A percentile compares a stretch with the other conserved stretches of the same genome.
phyloP scores from a whole-genome alignment of 2,113 vertebrate species.

The Polyodon spathula region DNA sequence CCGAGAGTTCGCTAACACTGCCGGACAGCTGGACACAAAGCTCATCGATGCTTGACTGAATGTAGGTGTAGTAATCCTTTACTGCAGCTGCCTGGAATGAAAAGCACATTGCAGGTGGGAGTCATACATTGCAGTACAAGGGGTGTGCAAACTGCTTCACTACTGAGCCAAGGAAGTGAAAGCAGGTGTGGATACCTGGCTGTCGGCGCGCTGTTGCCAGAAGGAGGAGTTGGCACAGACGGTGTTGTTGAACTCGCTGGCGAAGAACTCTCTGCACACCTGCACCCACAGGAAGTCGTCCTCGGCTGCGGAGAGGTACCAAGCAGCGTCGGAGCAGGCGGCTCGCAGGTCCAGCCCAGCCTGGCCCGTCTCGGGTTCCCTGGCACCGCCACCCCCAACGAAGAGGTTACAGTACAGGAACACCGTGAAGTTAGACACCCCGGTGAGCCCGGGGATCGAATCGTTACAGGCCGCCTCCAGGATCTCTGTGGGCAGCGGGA shows the following conservation, averaged over 20 bases:
- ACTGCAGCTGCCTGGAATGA: conserved; percentile 42
- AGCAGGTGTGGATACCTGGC: conserved; percentile 39
- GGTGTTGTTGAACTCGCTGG: conserved; percentile 66
- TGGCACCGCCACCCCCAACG: conserved; percentile 43
- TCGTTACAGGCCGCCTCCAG: conserved; percentile 71
- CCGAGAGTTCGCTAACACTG: conserved; percentile 16
- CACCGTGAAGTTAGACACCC: conserved; percentile 76
- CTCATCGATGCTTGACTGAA: conserved; percentile 53
- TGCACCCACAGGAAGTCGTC: conserved; percentile 69
- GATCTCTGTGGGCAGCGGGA: conserved; percentile 41
- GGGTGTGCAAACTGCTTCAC: too few species aligned
- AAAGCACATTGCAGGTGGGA: conserved; percentile 14
- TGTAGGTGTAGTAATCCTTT: conserved; percentile 47
- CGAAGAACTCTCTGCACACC: conserved; percentile 70
- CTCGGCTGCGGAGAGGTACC: conserved; percentile 68
- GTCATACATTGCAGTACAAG: neutral
- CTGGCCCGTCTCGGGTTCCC: conserved; percentile 32
- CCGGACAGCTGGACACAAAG: conserved; percentile 56
- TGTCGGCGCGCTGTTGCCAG: conserved; percentile 52
- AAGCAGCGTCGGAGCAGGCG: conserved; percentile 67
- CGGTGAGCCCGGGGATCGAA: conserved; percentile 55
- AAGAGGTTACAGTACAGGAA: conserved; percentile 72
- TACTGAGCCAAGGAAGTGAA: neutral
- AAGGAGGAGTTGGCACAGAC: conserved; percentile 71
- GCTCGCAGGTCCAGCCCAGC: conserved; percentile 49